Percentiles rank a stretch among this genome's conserved stretches.
These are phyloP conservation scores for Caenorhabditis latens DNA, from an alignment of 1,140 invertebrate species.

Conservation along the genomic window DNA sequence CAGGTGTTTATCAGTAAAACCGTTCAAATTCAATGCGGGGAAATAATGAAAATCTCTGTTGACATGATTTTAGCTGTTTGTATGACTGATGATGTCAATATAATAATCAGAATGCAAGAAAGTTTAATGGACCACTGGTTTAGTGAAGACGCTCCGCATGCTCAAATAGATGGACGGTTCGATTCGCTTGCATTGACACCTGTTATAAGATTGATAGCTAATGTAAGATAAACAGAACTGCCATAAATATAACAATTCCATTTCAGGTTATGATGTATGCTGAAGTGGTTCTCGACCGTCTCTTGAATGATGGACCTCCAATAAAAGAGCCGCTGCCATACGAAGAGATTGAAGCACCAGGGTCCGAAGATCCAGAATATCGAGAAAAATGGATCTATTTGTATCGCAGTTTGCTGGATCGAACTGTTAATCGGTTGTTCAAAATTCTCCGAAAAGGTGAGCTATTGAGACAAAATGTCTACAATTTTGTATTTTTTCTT, in stretches of 20 bases:
- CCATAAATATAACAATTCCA: no score
- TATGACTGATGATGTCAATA: conserved; percentile 26
- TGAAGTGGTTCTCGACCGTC: conserved; percentile 6
- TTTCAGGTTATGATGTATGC: background rate
- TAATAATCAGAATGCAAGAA: conserved; percentile 1
- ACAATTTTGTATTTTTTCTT: background rate
- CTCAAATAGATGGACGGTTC: conserved; percentile 1
- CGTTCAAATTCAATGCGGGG: background rate
- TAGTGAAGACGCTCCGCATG: background rate
- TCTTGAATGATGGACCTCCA: conserved; percentile 1
- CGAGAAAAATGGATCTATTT: conserved; percentile 34
- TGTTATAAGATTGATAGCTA: background rate
- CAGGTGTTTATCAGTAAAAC: conserved; percentile 14
- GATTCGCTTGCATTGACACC: background rate
- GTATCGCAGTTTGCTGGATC: background rate
- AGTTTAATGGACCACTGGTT: conserved; percentile 12
- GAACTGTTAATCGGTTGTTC: conserved; percentile 21
- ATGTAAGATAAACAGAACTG: background rate
- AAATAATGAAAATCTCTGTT: background rate
- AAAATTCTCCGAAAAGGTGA: conserved; percentile 20
- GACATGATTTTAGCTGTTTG: background rate
- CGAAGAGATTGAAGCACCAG: background rate
- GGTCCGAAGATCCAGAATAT: background rate
- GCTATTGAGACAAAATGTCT: background rate
- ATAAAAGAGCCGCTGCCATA: background rate